Evolutionary conservation across 2,113 vertebrate genomes (phyloP).

Genomic region (Heptranchias perlo): DNA sequence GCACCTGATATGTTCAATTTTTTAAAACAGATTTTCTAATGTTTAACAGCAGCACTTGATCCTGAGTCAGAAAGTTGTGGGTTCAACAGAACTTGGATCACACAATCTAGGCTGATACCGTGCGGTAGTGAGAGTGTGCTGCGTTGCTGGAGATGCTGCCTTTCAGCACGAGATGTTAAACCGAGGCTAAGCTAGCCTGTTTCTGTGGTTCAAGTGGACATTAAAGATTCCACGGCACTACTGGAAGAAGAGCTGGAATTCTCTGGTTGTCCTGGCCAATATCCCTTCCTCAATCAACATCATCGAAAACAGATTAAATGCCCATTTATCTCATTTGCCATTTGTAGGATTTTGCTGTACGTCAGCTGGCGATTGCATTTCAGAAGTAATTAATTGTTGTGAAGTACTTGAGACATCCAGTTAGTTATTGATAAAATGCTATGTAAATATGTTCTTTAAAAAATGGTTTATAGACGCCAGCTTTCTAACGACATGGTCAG

Average conservation of each 20-base stretch:
- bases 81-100: background rate
- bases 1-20: background rate
- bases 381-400: background rate
- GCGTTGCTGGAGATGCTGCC: background rate
- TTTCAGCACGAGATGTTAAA: background rate
- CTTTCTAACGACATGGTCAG: background rate
- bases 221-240: background rate
- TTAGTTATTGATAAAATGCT: background rate
- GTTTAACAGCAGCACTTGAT: too few species aligned
- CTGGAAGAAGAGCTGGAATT: background rate
- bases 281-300: background rate
- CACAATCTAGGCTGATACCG: background rate
- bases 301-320: background rate
- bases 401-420: background rate
- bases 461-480: background rate
- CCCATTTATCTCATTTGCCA: background rate
- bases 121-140: background rate
- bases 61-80: background rate
- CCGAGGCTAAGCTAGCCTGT: background rate
- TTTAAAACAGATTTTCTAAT: too few species aligned
- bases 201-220: background rate
- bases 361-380: background rate
- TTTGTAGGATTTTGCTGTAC: background rate
- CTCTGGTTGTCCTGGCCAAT: too few species aligned
- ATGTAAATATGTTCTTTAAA: too few species aligned